Evolutionary conservation across 2,797 vertebrate genomes (phyloP).

Genomic region (Calcarius lapponicus): DNA sequence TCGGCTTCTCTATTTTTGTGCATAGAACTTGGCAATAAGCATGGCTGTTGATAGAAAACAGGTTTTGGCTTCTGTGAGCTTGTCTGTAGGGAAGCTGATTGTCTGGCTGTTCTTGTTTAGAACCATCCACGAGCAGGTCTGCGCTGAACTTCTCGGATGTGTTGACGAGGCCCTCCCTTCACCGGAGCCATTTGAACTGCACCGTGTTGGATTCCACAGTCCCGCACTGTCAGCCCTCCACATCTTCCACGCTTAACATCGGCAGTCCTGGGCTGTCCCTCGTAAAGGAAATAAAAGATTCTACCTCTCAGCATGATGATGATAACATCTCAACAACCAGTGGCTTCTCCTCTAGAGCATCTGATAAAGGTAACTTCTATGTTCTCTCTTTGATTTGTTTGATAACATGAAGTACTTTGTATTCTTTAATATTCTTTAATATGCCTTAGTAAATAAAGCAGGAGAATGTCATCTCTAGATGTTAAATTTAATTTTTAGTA

Average conservation of each 20-base stretch:
- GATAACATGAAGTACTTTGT: background rate
- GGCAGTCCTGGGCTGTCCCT: slow-evolving; percentile 87
- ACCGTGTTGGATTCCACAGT: slow-evolving; percentile 83
- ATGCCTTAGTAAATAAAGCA: background rate
- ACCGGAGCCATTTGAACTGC: slow-evolving; percentile 90
- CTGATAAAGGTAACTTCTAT: slow-evolving; percentile 90
- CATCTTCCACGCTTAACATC: slow-evolving; percentile 84
- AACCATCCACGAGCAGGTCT: slow-evolving; percentile 89
- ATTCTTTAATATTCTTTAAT: background rate
- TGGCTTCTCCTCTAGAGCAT: slow-evolving; percentile 97
- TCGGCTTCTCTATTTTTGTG: slow-evolving; percentile 48
- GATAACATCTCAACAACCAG: slow-evolving; percentile 99
- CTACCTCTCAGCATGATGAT: slow-evolving; percentile 96
- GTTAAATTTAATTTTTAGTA: background rate
- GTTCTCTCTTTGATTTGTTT: background rate
- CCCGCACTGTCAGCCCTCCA: slow-evolving; percentile 90
- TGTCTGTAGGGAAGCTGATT: slow-evolving; percentile 23
- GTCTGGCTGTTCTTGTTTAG: slow-evolving; percentile 70
- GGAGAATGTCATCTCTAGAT: background rate
- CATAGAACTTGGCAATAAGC: slow-evolving; percentile 5
- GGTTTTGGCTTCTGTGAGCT: slow-evolving; percentile 33
- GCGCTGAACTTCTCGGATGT: slow-evolving; percentile 89
- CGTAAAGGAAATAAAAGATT: slow-evolving; percentile 98
- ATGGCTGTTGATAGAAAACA: slow-evolving; percentile 15
- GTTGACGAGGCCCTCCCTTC: slow-evolving; percentile 92